These are phyloP conservation scores for Orchesella flavescens DNA, from an alignment of 2,888 invertebrate species.

Conservation along the genomic window DNA sequence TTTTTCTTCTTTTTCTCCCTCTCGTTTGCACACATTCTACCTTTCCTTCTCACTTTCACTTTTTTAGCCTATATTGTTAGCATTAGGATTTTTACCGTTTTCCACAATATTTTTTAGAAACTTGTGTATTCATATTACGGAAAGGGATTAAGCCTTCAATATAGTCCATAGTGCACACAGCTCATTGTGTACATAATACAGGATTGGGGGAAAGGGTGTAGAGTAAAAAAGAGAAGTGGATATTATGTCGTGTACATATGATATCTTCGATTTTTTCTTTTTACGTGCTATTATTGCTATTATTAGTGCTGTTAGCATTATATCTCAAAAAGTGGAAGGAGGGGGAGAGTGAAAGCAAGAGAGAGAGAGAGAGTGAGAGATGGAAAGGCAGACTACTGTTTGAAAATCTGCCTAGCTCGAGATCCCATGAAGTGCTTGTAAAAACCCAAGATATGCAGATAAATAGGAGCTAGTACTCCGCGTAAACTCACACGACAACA, in stretches of 20 bases:
- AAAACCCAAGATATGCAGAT: slow-evolving; percentile 28
- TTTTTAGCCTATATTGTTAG: neutral
- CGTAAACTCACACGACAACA: slow-evolving; percentile 30
- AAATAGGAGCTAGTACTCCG: slow-evolving; percentile 10
- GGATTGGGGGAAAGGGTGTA: neutral
- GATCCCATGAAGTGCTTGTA: neutral
- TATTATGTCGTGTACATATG: neutral
- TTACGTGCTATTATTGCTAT: slow-evolving; percentile 4
- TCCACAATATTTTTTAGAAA: neutral
- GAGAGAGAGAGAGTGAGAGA: neutral
- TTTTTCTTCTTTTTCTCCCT: slow-evolving; percentile 7
- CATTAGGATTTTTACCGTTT: neutral
- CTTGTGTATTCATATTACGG: slow-evolving; percentile 13
- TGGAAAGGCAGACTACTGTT: neutral
- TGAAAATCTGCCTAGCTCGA: neutral
- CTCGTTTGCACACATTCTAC: neutral
- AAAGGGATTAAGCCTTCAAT: neutral
- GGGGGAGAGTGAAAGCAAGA: neutral
- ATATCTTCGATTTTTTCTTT: neutral
- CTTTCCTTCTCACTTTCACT: neutral
- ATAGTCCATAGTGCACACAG: neutral
- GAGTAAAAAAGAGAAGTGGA: neutral
- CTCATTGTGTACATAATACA: neutral
- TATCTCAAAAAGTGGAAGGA: neutral
- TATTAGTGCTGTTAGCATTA: slow-evolving; percentile 13